Conservation (phyloP, 2,797 vertebrate species). For the Arremon brunneinucha region DNA sequence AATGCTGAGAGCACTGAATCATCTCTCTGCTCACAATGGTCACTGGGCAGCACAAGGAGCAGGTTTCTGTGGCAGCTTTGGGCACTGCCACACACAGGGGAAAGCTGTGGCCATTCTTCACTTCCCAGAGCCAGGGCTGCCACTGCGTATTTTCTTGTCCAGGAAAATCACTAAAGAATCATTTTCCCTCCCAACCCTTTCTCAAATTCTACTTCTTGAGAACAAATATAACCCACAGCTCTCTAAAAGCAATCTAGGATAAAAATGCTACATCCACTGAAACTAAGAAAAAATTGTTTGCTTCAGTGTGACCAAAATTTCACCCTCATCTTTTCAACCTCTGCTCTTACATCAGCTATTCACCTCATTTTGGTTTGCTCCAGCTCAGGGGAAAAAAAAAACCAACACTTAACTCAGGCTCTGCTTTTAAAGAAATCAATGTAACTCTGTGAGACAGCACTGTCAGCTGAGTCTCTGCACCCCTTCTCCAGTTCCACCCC, state of each 20-base stretch:
- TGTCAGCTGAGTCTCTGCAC: background rate
- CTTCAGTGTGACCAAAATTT: background rate
- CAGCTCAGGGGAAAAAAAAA: background rate
- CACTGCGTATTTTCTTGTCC: background rate
- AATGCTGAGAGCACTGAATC: background rate
- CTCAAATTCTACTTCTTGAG: background rate
- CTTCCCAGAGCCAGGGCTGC: background rate
- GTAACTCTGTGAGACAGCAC: background rate
- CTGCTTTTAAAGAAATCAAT: background rate
- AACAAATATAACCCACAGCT: background rate
- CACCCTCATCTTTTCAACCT: background rate
- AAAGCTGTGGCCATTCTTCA: background rate
- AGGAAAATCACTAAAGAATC: background rate
- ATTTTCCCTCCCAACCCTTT: background rate
- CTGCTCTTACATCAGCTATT: background rate
- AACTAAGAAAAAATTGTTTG: background rate
- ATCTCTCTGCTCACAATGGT: background rate
- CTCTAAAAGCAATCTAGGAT: background rate
- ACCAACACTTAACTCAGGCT: background rate
- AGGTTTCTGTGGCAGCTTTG: background rate
- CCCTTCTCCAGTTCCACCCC: background rate
- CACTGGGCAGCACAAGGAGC: background rate
- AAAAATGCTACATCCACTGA: background rate
- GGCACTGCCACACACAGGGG: background rate
- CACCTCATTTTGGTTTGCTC: background rate